A percentile compares a stretch with the other conserved stretches of the same genome.
Evolutionary conservation across 2,797 vertebrate species (phyloP).

Genomic region (Orestias chungarensis): DNA sequence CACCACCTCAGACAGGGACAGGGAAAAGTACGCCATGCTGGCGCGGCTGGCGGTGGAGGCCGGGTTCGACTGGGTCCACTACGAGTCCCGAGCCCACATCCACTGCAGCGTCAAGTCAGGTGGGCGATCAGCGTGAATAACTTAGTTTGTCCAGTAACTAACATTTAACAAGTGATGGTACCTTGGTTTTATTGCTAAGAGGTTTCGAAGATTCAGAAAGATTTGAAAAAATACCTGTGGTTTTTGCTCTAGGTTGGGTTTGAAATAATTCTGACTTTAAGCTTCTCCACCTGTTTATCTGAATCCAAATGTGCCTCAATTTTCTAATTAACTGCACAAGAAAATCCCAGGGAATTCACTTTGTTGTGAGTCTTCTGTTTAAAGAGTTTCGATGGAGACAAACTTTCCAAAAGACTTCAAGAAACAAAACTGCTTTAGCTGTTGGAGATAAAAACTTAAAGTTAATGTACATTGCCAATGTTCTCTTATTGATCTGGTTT

Average conservation of each 20-base stretch:
- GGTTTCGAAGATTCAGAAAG: not conserved
- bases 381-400: not conserved
- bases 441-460: not conserved
- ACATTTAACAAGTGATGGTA: too few relatives aligned
- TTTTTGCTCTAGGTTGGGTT: not conserved
- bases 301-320: not conserved
- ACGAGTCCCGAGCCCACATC: slow-evolving; percentile 95
- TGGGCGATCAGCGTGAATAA: slow-evolving; percentile 58
- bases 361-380: not conserved
- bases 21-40: slow-evolving; percentile 95
- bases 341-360: not conserved
- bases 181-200: too few relatives aligned
- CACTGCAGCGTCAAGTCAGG: slow-evolving; percentile 98
- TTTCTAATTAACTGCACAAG: not conserved
- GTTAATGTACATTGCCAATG: not conserved
- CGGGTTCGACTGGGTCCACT: slow-evolving; percentile 98
- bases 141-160: too few relatives aligned
- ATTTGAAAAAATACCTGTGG: not conserved
- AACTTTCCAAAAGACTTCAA: not conserved
- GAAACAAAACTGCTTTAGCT: not conserved
- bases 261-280: too few relatives aligned
- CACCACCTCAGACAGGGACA: slow-evolving; percentile 94
- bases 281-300: too few relatives aligned
- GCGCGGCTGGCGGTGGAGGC: slow-evolving; percentile 94
- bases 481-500: not conserved